Evolutionary conservation across 2,113 vertebrate genomes (phyloP).

Genomic region (Calidris pugnax): DNA sequence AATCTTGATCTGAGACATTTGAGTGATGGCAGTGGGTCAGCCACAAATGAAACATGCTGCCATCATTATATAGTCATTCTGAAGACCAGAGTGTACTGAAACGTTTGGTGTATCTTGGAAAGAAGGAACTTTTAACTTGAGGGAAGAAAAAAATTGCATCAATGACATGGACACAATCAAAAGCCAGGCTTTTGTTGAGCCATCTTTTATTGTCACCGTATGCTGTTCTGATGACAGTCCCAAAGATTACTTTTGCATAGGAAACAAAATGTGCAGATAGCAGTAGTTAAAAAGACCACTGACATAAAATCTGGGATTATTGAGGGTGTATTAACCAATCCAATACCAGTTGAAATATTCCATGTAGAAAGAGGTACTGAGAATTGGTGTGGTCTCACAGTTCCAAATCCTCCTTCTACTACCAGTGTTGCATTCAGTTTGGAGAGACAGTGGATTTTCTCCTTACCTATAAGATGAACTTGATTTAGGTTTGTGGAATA

Average conservation of each 20-base stretch:
- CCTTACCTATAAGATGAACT: background rate
- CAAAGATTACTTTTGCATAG: background rate
- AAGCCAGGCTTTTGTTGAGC: background rate
- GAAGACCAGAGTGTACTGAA: background rate
- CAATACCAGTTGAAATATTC: background rate
- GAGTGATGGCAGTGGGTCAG: background rate
- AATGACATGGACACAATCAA: background rate
- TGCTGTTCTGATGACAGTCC: background rate
- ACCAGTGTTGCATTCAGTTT: background rate
- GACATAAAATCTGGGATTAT: background rate
- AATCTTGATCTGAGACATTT: background rate
- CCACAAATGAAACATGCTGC: background rate
- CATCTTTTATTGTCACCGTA: background rate
- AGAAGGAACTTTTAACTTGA: background rate
- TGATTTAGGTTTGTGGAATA: background rate
- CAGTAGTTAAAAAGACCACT: background rate
- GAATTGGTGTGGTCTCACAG: background rate
- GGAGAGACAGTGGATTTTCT: background rate
- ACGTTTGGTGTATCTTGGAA: background rate
- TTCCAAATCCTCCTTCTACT: background rate
- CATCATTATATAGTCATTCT: background rate
- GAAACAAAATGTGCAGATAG: background rate
- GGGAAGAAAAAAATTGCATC: background rate
- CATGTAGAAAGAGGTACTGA: background rate
- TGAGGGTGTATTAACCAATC: background rate